These are phyloP conservation scores for Pediacus dermestoides DNA, from an alignment of 2,888 invertebrate species.

Conservation along the genomic window DNA sequence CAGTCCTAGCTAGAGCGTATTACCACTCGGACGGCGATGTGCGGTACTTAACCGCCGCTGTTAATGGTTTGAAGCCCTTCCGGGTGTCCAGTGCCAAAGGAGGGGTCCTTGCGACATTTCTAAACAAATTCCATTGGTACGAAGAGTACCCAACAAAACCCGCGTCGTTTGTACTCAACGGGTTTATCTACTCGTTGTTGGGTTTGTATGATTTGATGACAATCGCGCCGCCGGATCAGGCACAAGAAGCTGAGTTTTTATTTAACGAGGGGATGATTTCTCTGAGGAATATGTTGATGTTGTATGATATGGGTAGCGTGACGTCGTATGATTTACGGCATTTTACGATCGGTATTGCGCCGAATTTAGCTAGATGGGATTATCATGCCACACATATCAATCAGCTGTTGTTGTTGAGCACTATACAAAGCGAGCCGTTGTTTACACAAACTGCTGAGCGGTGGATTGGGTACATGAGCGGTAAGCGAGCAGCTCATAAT, in stretches of 20 bases:
- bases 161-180: constrained; percentile 92
- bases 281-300: constrained; percentile 78
- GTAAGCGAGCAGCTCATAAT: constrained; percentile 92
- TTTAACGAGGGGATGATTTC: constrained; percentile 84
- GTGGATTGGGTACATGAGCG: constrained; percentile 94
- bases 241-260: constrained; percentile 69
- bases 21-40: constrained; percentile 72
- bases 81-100: constrained; percentile 68
- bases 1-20: constrained; percentile 89
- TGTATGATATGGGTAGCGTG: constrained; percentile 94
- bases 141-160: constrained; percentile 98
- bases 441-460: constrained; percentile 80
- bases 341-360: constrained; percentile 81
- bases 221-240: constrained; percentile 66
- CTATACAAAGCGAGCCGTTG: constrained; percentile 79
- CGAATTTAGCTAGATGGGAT: constrained; percentile 97
- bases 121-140: constrained; percentile 89
- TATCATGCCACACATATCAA: constrained; percentile 98
- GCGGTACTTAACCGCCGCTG: constrained; percentile 77
- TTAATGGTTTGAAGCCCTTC: constrained; percentile 76
- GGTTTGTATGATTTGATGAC: constrained; percentile 93
- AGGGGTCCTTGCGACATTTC: constrained; percentile 81
- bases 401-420: constrained; percentile 83
- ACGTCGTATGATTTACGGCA: constrained; percentile 96
- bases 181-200: constrained; percentile 95